A percentile compares a stretch with the other conserved stretches of the same genome.
Conservation (phyloP, 53 echinoderm and acorn worm species). For the Glandiceps talaboti region DNA sequence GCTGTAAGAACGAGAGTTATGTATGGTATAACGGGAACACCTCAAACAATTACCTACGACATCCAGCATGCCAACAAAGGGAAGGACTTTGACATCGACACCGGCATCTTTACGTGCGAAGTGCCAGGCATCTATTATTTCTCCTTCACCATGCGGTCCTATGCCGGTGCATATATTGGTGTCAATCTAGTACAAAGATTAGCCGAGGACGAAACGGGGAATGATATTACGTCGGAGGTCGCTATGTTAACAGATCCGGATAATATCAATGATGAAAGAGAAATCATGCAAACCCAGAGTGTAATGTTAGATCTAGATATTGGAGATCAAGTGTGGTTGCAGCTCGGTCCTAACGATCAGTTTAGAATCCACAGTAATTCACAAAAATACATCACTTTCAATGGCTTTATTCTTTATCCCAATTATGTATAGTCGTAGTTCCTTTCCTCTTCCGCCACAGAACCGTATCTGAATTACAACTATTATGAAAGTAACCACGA, state of each 20-base stretch:
- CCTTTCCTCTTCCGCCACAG: neutral
- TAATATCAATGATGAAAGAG: too few relatives aligned
- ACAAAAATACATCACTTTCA: neutral
- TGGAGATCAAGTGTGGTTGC: neutral
- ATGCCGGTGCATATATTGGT: too few relatives aligned
- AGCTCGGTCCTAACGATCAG: neutral
- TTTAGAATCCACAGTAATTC: neutral
- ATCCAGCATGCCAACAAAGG: neutral
- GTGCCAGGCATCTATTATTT: neutral
- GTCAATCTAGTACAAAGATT: too few relatives aligned
- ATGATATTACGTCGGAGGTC: too few relatives aligned
- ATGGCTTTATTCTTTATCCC: neutral
- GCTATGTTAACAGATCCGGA: too few relatives aligned
- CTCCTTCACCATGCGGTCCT: slow-evolving; percentile 6
- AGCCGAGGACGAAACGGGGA: too few relatives aligned
- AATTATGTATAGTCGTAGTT: neutral
- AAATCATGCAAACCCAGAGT: neutral
- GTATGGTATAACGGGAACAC: neutral
- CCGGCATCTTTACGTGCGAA: neutral
- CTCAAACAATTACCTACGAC: neutral
- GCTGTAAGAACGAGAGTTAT: neutral
- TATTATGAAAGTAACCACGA: neutral
- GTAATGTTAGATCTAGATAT: neutral
- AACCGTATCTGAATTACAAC: neutral
- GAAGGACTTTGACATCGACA: neutral